These are phyloP conservation scores for Garrulus glandarius DNA, from an alignment of 2,797 vertebrate genomes.

Conservation along the genomic window DNA sequence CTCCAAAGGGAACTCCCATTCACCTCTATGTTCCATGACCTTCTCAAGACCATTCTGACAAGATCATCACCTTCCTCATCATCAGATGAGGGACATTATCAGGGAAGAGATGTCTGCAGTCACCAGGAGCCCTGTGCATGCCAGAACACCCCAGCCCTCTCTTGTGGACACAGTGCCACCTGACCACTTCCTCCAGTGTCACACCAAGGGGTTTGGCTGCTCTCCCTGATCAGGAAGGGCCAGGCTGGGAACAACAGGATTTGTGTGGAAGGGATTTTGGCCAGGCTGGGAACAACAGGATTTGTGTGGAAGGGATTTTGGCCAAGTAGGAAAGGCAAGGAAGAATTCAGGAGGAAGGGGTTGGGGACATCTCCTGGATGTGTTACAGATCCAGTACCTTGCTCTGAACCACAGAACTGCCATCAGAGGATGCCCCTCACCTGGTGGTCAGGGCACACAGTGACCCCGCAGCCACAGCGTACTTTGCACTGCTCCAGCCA, in stretches of 20 bases:
- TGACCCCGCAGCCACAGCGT: conserved; percentile 82
- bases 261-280: background rate
- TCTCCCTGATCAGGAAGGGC: background rate
- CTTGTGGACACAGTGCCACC: rapidly evolving
- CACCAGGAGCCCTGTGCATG: background rate
- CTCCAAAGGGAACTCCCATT: background rate
- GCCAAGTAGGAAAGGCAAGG: background rate
- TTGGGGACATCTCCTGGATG: background rate
- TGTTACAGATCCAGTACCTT: background rate
- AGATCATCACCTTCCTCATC: background rate
- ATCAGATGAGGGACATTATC: background rate
- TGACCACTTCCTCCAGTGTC: background rate
- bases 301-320: background rate
- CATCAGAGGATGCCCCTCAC: background rate
- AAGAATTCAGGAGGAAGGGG: background rate
- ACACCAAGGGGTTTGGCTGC: background rate
- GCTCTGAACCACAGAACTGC: background rate
- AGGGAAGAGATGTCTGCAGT: background rate
- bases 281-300: background rate
- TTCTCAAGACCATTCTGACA: background rate
- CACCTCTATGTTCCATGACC: background rate
- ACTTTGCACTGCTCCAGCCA: conserved; percentile 83
- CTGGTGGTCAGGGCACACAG: conserved; percentile 88
- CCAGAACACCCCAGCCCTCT: background rate
- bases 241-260: background rate